Evolutionary conservation across 2,113 vertebrate species (phyloP).

Genomic region (Dissostichus mawsoni): DNA sequence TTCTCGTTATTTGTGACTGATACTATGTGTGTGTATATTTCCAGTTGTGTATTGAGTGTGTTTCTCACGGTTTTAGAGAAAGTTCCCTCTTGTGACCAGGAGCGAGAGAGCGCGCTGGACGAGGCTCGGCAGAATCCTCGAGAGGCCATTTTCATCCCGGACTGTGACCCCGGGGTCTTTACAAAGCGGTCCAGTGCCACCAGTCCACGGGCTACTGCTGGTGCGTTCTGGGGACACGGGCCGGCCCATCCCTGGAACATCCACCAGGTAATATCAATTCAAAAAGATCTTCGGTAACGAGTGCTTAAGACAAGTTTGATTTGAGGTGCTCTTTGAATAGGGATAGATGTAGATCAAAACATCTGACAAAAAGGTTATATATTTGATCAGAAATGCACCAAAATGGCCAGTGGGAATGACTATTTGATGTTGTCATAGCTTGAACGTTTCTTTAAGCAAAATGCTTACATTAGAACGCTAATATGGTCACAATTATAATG

Average conservation of each 20-base stretch:
- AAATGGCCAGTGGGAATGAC: not conserved
- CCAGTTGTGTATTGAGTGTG: constrained; percentile 64
- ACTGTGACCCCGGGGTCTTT: constrained; percentile 94
- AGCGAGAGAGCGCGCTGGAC: constrained; percentile 93
- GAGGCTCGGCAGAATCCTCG: constrained; percentile 91
- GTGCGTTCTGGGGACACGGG: constrained; percentile 97
- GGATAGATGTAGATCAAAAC: too few species aligned
- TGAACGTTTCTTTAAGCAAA: not conserved
- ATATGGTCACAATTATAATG: not conserved
- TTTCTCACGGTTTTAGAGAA: constrained; percentile 91
- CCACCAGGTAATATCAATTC: constrained; percentile 88
- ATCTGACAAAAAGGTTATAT: too few species aligned
- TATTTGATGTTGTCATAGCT: too few species aligned
- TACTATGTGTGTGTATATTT: not conserved
- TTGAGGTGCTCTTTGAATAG: too few species aligned
- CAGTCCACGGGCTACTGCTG: constrained; percentile 99
- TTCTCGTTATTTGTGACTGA: not conserved
- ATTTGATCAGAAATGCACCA: too few species aligned
- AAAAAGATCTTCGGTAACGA: too few species aligned
- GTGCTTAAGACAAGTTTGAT: too few species aligned
- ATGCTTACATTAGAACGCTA: not conserved
- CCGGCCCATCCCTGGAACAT: constrained; percentile 95
- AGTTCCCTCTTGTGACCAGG: constrained; percentile 97
- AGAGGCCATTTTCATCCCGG: constrained; percentile 93
- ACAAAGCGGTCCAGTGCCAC: constrained; percentile 97